Conservation (phyloP, 2,113 vertebrate genomes). For the Oostethus manadensis region DNA sequence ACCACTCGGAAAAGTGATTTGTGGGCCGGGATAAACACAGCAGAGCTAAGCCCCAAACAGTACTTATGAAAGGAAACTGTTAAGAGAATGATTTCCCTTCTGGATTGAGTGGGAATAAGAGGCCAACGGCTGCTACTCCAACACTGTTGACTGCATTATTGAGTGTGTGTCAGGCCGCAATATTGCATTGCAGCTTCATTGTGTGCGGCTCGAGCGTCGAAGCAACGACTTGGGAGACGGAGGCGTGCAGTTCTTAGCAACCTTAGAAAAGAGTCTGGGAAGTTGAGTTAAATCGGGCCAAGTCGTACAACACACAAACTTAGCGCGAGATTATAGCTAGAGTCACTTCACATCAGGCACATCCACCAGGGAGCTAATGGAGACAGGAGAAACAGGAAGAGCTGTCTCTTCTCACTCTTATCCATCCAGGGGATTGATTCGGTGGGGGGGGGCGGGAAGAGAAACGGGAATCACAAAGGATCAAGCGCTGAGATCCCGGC, state of each 20-base stretch:
- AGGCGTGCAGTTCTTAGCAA: not conserved
- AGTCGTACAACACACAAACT: constrained; percentile 68
- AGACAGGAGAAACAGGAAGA: constrained; percentile 33
- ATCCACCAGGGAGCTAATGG: constrained; percentile 38
- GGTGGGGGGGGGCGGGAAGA: constrained; percentile 41
- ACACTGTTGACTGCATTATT: constrained; percentile 58
- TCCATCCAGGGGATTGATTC: constrained; percentile 75
- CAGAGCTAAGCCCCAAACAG: constrained; percentile 40
- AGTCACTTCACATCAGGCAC: constrained; percentile 61
- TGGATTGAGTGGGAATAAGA: constrained; percentile 61
- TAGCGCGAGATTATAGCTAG: constrained; percentile 74
- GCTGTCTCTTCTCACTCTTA: constrained; percentile 37
- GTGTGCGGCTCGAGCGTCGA: constrained; percentile 28
- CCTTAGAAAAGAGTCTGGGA: constrained; percentile 22
- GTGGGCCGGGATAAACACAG: constrained; percentile 47
- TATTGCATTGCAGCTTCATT: constrained; percentile 40
- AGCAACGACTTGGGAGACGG: not conserved
- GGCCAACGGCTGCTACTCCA: constrained; percentile 52
- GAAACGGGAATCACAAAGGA: constrained; percentile 77
- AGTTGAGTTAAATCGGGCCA: constrained; percentile 32
- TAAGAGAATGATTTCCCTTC: constrained; percentile 64
- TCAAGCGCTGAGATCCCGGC: constrained; percentile 70
- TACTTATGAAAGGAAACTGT: constrained; percentile 62
- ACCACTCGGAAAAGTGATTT: constrained; percentile 48
- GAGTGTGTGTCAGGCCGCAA: constrained; percentile 25